A percentile compares a stretch with the other conserved stretches of the same genome.
These are phyloP conservation scores for Lingula anatina DNA, from an alignment of 2,888 invertebrate species.

Conservation along the genomic window DNA sequence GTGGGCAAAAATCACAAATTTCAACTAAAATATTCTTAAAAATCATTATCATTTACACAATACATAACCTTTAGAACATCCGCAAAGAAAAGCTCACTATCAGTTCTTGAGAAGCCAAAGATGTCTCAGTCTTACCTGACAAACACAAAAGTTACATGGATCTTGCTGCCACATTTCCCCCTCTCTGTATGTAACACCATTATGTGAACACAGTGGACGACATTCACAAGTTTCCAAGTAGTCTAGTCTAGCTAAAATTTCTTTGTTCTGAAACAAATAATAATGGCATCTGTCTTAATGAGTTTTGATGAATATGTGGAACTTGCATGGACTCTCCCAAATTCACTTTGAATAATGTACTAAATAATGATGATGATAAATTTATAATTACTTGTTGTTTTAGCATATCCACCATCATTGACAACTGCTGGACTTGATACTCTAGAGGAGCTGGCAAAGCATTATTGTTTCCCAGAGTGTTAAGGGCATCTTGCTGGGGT, in stretches of 20 bases:
- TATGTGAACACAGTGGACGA: conserved; percentile 24
- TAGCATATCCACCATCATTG: conserved; percentile 20
- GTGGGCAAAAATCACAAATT: too few relatives aligned
- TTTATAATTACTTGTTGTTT: conserved; percentile 26
- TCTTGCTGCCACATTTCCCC: conserved; percentile 34
- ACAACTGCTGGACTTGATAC: conserved; percentile 23
- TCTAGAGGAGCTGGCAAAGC: too few relatives aligned
- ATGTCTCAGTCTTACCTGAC: conserved; percentile 30
- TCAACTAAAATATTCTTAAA: too few relatives aligned
- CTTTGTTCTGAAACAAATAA: conserved; percentile 30
- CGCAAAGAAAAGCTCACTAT: too few relatives aligned
- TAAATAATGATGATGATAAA: neutral
- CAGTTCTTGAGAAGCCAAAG: too few relatives aligned
- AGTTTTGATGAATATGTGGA: neutral
- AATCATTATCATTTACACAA: too few relatives aligned
- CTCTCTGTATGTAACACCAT: conserved; percentile 25
- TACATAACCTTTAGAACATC: too few relatives aligned
- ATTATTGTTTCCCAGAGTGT: too few relatives aligned
- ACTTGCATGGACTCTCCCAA: too few relatives aligned
- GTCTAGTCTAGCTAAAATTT: conserved; percentile 21
- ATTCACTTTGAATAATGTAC: neutral
- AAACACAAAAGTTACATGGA: conserved; percentile 31
- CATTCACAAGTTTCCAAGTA: conserved; percentile 34
- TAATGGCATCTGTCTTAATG: neutral
- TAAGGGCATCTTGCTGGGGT: too few relatives aligned